Evolutionary conservation across 2,888 invertebrate species (phyloP).

Genomic region (Sicus ferrugineus): DNA sequence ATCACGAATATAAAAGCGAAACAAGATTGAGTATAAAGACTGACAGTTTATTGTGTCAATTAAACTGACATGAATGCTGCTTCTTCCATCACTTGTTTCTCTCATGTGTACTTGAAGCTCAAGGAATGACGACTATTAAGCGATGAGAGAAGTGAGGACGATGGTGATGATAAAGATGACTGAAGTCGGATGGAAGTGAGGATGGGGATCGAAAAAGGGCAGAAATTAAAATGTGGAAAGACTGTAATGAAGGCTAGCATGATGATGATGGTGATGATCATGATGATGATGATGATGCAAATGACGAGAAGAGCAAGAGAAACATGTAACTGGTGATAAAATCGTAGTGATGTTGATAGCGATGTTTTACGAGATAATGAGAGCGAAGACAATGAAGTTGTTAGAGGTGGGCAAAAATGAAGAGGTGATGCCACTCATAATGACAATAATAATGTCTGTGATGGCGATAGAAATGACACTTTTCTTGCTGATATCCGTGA

Average conservation of each 20-base stretch:
- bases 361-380: too few relatives aligned
- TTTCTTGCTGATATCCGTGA: too few relatives aligned
- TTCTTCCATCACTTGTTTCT: constrained; percentile 19
- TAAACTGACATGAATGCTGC: constrained; percentile 17
- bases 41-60: constrained; percentile 29
- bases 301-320: too few relatives aligned
- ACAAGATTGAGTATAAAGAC: background rate
- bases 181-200: background rate
- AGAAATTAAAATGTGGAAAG: background rate
- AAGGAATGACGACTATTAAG: background rate
- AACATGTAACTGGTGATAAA: too few relatives aligned
- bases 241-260: too few relatives aligned
- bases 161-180: background rate
- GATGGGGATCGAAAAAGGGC: constrained; percentile 19
- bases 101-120: background rate
- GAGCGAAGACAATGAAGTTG: too few relatives aligned
- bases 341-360: too few relatives aligned
- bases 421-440: too few relatives aligned
- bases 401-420: too few relatives aligned
- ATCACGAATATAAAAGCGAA: too few relatives aligned
- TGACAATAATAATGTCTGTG: too few relatives aligned
- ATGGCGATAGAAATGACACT: too few relatives aligned
- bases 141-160: background rate
- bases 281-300: background rate
- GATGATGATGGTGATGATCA: constrained; percentile 16